These are phyloP conservation scores for Busseola fusca DNA, from an alignment of 2,888 invertebrate species.

Conservation along the genomic window DNA sequence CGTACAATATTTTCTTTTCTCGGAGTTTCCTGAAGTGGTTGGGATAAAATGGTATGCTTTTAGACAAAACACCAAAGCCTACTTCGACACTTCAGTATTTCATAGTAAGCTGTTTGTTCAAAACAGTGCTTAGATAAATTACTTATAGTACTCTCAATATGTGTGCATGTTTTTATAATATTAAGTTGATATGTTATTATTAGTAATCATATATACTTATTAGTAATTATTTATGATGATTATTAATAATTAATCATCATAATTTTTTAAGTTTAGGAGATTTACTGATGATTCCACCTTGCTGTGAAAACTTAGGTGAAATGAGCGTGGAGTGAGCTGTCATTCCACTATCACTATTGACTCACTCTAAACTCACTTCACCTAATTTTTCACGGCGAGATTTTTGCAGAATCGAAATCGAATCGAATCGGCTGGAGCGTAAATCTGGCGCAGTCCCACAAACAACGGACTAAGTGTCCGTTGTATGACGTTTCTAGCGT, in stretches of 20 bases:
- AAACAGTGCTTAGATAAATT: neutral
- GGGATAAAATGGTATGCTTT: conserved; percentile 6
- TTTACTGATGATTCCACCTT: neutral
- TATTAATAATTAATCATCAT: too few relatives aligned
- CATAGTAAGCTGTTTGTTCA: neutral
- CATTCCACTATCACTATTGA: too few relatives aligned
- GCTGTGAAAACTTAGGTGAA: too few relatives aligned
- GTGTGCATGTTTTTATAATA: neutral
- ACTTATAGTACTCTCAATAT: neutral
- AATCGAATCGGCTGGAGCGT: neutral
- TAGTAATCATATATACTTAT: too few relatives aligned
- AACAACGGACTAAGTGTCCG: too few relatives aligned
- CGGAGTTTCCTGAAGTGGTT: neutral
- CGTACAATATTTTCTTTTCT: neutral
- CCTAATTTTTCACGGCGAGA: too few relatives aligned
- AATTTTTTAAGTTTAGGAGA: neutral
- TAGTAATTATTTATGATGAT: too few relatives aligned
- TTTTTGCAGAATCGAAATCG: too few relatives aligned
- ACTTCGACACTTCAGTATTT: neutral
- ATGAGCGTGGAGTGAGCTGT: too few relatives aligned
- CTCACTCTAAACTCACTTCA: too few relatives aligned
- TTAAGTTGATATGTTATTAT: too few relatives aligned
- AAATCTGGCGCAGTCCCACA: neutral
- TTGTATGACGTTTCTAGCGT: too few relatives aligned
- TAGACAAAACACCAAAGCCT: conserved; percentile 6